Evolutionary conservation across 1,140 invertebrate genomes (phyloP), one percentile per base, ranked within the genome.

Genomic region (Microplitis mediator): DNA sequence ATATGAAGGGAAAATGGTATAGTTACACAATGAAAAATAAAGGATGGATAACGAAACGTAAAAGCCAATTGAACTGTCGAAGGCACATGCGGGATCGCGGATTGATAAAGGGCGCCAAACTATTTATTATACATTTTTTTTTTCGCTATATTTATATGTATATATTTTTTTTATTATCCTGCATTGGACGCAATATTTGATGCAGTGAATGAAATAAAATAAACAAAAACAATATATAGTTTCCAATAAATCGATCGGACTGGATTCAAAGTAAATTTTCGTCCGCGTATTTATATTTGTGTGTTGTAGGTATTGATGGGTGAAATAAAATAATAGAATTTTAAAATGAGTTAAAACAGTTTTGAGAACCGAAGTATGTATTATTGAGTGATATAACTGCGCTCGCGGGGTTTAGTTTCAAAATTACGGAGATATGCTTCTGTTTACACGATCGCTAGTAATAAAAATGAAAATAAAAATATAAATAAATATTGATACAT

Each of bases 1-100:
- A 61, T 61, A 61, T 61, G 11, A 6, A 61, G 23, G 23, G 23
- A 23, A 23, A 23, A 61, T 61, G 36, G 62, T 64, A n/a, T 54
- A 36, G 60, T 65, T 50, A 39, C 35, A 11, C 65, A 39, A 67
- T 52, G 65, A 54, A 58, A 66, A 72, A 66, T 39, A 58, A 64
- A 66, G 35, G 51, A 35, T 52, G 70, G 62, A 72, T 66, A 72
- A 72, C 63, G 63, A 39, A 58, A 72, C 63, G 63, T 58, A 64
- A 72, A 72, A 72, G 62, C 70, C 70, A 72, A 72, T 72, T 65
- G 70, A 66, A 64, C 70, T 72, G 70, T 72, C 70, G 70, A 72
- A 72, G 56, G 62, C 70, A 72, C 70, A 72, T 72, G 70, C 70
- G 70, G 70, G 70, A 72, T 72, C 32, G 62, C 16, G 39, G 70